These are phyloP conservation scores for Halichoerus grypus DNA, from an alignment of 2,113 vertebrate species.

Conservation along the genomic window DNA sequence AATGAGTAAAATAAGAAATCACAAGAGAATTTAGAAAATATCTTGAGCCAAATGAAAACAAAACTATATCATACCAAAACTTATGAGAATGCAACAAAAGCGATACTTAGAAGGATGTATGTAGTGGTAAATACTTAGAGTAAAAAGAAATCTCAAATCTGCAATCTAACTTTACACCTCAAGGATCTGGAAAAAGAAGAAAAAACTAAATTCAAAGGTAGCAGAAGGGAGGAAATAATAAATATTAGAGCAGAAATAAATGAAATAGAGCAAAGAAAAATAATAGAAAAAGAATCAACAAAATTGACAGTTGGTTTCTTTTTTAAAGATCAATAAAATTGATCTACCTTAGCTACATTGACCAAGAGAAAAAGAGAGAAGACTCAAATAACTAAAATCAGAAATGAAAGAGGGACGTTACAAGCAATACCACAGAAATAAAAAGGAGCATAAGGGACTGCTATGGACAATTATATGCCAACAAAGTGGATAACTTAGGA, in stretches of 20 bases:
- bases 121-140: not conserved
- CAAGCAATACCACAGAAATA: not conserved
- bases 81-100: not conserved
- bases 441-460: not conserved
- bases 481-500: not conserved
- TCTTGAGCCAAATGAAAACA: not conserved
- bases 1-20: not conserved
- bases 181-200: not conserved
- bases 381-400: not conserved
- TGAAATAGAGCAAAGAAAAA: not conserved
- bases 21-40: not conserved
- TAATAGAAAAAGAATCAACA: not conserved
- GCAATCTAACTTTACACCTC: not conserved
- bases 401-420: not conserved
- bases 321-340: not conserved
- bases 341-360: not conserved
- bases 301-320: not conserved
- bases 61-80: not conserved
- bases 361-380: not conserved
- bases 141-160: not conserved
- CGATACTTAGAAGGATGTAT: not conserved
- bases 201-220: not conserved
- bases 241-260: not conserved
- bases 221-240: not conserved
- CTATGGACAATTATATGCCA: not conserved